A percentile compares a stretch with the other conserved stretches of the same genome.
Conservation (phyloP, 2,888 invertebrate genomes). For the Microchrysa polita region DNA sequence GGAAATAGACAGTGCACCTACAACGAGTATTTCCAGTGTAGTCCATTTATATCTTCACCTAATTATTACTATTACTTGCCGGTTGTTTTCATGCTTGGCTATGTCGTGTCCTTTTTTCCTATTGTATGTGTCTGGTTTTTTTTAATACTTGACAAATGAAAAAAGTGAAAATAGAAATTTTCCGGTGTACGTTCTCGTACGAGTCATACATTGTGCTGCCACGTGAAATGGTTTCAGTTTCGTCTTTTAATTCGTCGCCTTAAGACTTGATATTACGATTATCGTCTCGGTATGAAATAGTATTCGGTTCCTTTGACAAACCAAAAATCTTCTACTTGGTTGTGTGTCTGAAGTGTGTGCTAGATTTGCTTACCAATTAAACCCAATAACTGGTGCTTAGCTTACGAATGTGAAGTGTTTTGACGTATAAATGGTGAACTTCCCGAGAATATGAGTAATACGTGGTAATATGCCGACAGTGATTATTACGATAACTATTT, state of each 20-base stretch:
- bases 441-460: too few relatives aligned
- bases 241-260: constrained; percentile 34
- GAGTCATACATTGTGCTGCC: constrained; percentile 33
- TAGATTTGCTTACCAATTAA: too few relatives aligned
- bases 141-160: neutral
- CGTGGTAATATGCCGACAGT: too few relatives aligned
- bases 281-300: neutral
- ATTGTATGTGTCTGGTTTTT: constrained; percentile 13
- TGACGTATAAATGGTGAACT: too few relatives aligned
- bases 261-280: constrained; percentile 18
- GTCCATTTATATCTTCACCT: constrained; percentile 1
- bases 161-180: constrained; percentile 19
- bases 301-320: neutral
- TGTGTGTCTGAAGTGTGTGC: neutral
- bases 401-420: too few relatives aligned
- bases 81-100: neutral
- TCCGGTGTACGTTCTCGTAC: neutral
- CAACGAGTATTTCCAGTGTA: neutral
- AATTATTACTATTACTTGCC: constrained; percentile 19
- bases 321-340: neutral
- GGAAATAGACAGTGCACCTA: neutral
- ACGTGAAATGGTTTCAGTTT: constrained; percentile 33
- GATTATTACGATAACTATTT: too few relatives aligned
- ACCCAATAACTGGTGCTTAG: too few relatives aligned
- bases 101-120: too few relatives aligned